Base-by-base conservation (phyloP, 2,888 invertebrate genomes). In the Lamproptera curius region DNA sequence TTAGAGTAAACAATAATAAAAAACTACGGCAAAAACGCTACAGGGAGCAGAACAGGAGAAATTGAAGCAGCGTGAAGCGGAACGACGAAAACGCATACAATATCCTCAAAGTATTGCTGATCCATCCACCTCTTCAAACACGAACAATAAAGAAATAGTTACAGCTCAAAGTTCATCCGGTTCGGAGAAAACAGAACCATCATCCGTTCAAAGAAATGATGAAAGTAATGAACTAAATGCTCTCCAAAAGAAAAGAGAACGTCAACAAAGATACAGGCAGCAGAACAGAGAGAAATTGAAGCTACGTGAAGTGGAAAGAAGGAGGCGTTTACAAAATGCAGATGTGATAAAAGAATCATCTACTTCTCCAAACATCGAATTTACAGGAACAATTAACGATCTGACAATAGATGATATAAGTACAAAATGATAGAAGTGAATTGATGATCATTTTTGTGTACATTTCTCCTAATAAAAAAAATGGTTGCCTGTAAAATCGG, bases 11-110 rank as follows among this genome's bases (percentile, higher is more conserved):
- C 47, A 49, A 52, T 43, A 31, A 31, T 31, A 58, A 59, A 53
- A 61, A 39, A 51, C 57, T 57, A 56, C 53, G 58, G 52, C 61
- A 61, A 44, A 41, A 53, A 56, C 47, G 57, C 55, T 59, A 59
- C 52, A 59, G 59, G 51, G 56, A 58, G 56, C 52, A 46, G 54
- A 61, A 61, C 52, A 61, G 59, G 57, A 57, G 6, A 61, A 59
- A 55, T 52, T 58, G 42, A 56, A 56, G 16, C 52, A 54, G 40
- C 56, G 57, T 53, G 61, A 58, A 55, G 56, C 56, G 39, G 56
- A 58, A 53, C 57, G 58, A 53, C 56, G 56, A 47, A 13, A 56
- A 51, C 55, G 55, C n/a, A 55, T 51, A 53, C 51, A 53, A 53
- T 43, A 42, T 52, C 45, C 33, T 47, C 54, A 52, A 58, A 57